phyloP scores from a whole-genome alignment of 2,113 vertebrate species.

The Spilogale gracilis region DNA sequence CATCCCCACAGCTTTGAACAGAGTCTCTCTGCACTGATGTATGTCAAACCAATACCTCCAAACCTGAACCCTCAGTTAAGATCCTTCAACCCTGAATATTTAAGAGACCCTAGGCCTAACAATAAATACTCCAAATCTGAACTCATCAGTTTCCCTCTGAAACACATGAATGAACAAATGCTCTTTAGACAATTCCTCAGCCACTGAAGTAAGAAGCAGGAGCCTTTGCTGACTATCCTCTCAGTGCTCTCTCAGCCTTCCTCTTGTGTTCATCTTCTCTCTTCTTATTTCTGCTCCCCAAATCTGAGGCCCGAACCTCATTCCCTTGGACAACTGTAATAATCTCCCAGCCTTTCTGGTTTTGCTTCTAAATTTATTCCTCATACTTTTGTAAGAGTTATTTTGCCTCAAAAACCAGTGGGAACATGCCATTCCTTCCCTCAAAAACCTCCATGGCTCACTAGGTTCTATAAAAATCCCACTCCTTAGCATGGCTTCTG shows the following conservation, averaged over 20 bases:
- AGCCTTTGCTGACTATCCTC: not conserved
- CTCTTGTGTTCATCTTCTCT: not conserved
- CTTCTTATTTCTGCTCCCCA: not conserved
- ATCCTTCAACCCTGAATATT: not conserved
- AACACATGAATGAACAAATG: not conserved
- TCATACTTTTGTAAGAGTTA: not conserved
- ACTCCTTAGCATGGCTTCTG: not conserved
- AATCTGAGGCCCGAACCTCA: not conserved
- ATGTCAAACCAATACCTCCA: not conserved
- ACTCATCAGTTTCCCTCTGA: not conserved
- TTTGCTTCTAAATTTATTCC: conserved; percentile 47
- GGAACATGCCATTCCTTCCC: not conserved
- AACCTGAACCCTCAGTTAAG: not conserved
- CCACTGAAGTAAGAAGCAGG: not conserved
- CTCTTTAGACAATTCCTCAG: accelerated
- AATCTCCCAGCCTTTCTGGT: not conserved
- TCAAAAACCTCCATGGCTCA: not conserved
- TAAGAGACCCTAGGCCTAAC: not conserved
- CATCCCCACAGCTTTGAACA: not conserved
- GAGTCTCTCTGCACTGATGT: not conserved
- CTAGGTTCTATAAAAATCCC: not conserved
- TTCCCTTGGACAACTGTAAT: not conserved
- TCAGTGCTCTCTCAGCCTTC: not conserved
- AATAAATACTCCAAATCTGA: not conserved
- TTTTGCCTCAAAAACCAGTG: conserved; percentile 26